A percentile compares a stretch with the other conserved stretches of the same genome.
These are phyloP conservation scores for Promerops cafer DNA, from an alignment of 2,113 vertebrate genomes.

Conservation along the genomic window DNA sequence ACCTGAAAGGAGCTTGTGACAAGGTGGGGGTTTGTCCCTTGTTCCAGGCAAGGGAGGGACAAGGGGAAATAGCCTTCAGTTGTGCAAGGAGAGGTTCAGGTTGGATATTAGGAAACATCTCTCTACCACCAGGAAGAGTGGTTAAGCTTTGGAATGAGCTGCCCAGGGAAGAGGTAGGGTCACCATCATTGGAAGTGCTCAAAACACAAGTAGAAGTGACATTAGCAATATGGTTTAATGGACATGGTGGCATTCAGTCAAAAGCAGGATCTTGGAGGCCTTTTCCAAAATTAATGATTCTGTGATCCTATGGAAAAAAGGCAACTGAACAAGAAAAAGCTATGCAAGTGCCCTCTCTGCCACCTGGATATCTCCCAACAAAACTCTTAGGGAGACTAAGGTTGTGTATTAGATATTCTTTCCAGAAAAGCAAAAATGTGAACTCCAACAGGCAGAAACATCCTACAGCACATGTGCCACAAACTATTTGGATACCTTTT, in stretches of 20 bases:
- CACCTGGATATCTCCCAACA: background rate
- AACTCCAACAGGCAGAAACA: background rate
- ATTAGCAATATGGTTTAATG: background rate
- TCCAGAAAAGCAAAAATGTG: background rate
- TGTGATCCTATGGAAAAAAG: background rate
- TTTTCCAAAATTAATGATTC: background rate
- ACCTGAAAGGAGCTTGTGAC: background rate
- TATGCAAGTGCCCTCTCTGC: background rate
- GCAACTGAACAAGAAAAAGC: background rate
- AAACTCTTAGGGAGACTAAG: background rate
- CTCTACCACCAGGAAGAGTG: background rate
- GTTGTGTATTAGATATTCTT: background rate
- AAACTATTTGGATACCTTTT: background rate
- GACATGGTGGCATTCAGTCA: background rate
- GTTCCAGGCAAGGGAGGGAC: background rate
- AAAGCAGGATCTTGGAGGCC: background rate
- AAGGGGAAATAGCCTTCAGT: background rate
- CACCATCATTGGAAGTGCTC: background rate
- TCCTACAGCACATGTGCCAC: rapidly evolving
- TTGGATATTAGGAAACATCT: background rate
- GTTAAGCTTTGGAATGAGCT: background rate
- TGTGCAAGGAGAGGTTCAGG: too few relatives aligned
- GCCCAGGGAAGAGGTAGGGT: background rate
- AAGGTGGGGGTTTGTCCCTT: rapidly evolving
- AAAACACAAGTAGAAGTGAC: background rate